Base-by-base conservation (phyloP, 2,113 vertebrate species). In the Dicaeum eximium region DNA sequence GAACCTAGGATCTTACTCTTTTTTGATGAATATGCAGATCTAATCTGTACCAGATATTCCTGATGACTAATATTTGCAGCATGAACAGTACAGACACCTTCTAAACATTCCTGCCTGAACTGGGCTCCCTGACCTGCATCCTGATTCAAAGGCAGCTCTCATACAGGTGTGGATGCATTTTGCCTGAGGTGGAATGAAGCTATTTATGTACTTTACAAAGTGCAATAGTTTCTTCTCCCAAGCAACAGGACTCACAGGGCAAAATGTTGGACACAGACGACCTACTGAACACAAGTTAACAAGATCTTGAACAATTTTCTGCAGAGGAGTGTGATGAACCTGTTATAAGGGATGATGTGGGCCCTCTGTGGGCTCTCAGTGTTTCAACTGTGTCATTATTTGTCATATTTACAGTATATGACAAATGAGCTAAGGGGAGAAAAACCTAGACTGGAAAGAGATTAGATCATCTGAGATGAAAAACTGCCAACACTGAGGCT, bases 361-460 rank as follows among this genome's bases (percentile, higher is more conserved):
- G 35, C 37, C 93, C 86, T 95, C 58, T 57, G 85, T 80, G 95
- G 56, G 48, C 74, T 96, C 65, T 88, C 85, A 89, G 73, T 73
- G 72, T 88, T 97, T 97, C 91, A 86, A 56, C 45, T 87, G 30
- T 80, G 93, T 95, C 89, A 84, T 86, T 95, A 82, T 95, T 96
- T 97, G 95, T 97, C 95, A 91, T 96, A 96, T 97, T 97, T 96
- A 96, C 87, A 67, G 93, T 83, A 71, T 54, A 88, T 94, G 85
- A 97, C 85, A 96, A 95, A 97, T 93, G 96, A 96, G 87, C 45
- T 92, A 83, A 91, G 75, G 74, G 73, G 60, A 92, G 79, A 87
- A 97, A 95, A 95, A 90, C 51, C 85, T 92, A 84, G 66, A 80
- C 77, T 96, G 58, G 87, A 92, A 95, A 94, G 73, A 95, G 77